Conservation (phyloP, 2,888 invertebrate species). For the Lepidochrysops patricia region DNA sequence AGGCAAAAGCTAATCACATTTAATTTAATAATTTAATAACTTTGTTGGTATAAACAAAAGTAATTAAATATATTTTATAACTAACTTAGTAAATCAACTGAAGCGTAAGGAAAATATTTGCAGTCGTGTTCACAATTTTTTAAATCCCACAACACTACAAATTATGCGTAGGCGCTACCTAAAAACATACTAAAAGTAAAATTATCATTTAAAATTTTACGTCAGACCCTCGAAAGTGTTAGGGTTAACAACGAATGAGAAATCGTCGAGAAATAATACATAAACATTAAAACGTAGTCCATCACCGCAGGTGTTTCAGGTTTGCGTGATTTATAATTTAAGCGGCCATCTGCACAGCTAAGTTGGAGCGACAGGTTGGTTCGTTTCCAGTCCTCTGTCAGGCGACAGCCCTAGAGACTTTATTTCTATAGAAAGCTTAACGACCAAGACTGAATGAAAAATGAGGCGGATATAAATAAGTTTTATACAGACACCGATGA, state of each 20-base stretch:
- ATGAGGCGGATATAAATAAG: background rate
- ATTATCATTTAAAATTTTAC: background rate
- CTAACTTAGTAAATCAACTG: no score
- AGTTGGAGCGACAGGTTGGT: constrained; percentile 23
- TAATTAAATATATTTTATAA: no score
- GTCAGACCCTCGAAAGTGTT: background rate
- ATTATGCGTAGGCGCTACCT: no score
- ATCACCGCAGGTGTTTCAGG: constrained; percentile 46
- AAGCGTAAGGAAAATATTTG: no score
- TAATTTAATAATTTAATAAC: no score
- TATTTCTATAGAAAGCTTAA: constrained; percentile 2
- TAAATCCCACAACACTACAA: no score
- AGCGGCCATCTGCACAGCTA: constrained; percentile 30
- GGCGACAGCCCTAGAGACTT: constrained; percentile 2
- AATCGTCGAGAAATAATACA: background rate
- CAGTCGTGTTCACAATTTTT: no score
- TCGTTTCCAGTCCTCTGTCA: constrained; percentile 10
- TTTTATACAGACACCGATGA: background rate
- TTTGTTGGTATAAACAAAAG: no score
- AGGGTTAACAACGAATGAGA: constrained; percentile 3
- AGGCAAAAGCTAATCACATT: no score
- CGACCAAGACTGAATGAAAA: background rate
- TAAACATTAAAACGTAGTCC: constrained; percentile 28
- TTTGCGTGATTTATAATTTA: constrained; percentile 58
- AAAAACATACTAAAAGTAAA: background rate